These are phyloP conservation scores for Nyctereutes procyonoides DNA, from an alignment of 2,113 vertebrate species.

Conservation along the genomic window DNA sequence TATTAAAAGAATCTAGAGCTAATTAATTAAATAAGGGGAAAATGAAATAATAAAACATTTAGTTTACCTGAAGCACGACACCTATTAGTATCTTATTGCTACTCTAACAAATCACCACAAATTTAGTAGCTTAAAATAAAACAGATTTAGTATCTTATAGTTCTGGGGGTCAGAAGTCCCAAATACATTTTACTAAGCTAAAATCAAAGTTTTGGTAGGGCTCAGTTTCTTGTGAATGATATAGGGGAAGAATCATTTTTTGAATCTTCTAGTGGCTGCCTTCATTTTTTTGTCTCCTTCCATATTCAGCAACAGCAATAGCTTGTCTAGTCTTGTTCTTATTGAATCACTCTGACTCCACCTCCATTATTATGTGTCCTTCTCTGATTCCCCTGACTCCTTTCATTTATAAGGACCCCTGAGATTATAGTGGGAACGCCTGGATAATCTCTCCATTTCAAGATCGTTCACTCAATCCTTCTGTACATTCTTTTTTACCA, in stretches of 20 bases:
- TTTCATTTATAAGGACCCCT: not conserved
- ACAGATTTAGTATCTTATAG: not conserved
- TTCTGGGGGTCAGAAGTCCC: not conserved
- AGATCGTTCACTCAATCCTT: not conserved
- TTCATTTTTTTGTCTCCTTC: not conserved
- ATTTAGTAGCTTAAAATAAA: not conserved
- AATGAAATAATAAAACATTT: not conserved
- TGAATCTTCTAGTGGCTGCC: not conserved
- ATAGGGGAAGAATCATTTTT: not conserved
- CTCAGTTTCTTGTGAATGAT: not conserved
- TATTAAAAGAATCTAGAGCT: not conserved
- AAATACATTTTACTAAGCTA: not conserved
- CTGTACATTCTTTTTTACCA: not conserved
- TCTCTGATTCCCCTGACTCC: not conserved
- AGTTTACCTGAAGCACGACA: not conserved
- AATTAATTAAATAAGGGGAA: not conserved
- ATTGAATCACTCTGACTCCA: not conserved
- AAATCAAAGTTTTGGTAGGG: not conserved
- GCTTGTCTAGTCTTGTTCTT: not conserved
- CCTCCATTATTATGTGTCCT: not conserved
- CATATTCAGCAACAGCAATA: not conserved
- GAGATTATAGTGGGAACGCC: not conserved
- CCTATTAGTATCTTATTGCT: not conserved
- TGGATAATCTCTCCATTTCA: not conserved
- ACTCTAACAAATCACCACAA: not conserved